Evolutionary conservation across 2,113 vertebrate species (phyloP).

Genomic region (western clawed frog (Xenopus tropicalis)): DNA sequence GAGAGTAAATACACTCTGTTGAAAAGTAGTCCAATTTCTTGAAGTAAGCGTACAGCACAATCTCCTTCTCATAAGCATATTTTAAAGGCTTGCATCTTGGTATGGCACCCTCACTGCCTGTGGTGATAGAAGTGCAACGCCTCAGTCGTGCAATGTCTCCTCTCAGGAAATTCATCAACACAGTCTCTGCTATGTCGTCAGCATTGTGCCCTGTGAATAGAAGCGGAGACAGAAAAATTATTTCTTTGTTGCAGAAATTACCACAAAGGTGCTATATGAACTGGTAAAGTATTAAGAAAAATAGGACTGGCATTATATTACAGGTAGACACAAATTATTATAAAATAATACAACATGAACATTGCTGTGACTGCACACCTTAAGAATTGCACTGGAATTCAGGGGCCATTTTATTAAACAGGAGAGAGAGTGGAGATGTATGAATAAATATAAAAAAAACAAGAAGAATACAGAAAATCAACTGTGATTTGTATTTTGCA

Average conservation of each 20-base stretch:
- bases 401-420: too few relatives aligned
- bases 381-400: too few relatives aligned
- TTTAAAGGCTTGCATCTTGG: slow-evolving; percentile 86
- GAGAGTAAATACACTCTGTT: slow-evolving; percentile 83
- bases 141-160: slow-evolving; percentile 78
- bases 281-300: too few relatives aligned
- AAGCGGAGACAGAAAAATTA: not conserved
- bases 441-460: too few relatives aligned
- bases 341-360: too few relatives aligned
- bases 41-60: slow-evolving; percentile 89
- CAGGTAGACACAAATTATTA: too few relatives aligned
- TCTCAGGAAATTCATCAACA: slow-evolving; percentile 85
- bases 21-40: slow-evolving; percentile 87
- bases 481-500: too few relatives aligned
- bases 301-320: too few relatives aligned
- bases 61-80: slow-evolving; percentile 88
- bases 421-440: too few relatives aligned
- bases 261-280: too few relatives aligned
- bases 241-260: not conserved
- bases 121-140: slow-evolving; percentile 72
- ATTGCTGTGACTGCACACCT: too few relatives aligned
- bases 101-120: slow-evolving; percentile 65
- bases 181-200: slow-evolving; percentile 81
- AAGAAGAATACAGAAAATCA: too few relatives aligned
- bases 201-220: slow-evolving; percentile 79